Evolutionary conservation across 2,113 vertebrate species (phyloP).

Genomic region (Pangasianodon gigas): DNA sequence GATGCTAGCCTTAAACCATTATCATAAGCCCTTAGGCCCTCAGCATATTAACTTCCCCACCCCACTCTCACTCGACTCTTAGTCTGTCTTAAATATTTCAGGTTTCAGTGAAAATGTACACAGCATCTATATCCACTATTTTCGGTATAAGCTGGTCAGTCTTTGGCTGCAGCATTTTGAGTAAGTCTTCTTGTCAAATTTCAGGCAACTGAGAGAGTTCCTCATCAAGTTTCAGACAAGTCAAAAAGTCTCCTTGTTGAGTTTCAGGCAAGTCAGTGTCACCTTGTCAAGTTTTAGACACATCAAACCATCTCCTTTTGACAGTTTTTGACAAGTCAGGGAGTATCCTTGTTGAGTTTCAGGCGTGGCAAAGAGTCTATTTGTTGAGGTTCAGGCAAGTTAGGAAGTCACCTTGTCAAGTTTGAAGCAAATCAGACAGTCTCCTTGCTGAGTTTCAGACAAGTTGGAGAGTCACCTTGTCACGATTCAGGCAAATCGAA

Average conservation of each 20-base stretch:
- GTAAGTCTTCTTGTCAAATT: no score
- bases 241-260: background rate
- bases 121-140: no score
- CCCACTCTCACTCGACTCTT: background rate
- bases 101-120: background rate
- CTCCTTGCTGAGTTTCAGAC: background rate
- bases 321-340: no score
- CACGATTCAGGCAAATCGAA: background rate
- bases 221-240: background rate
- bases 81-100: conserved; percentile 10
- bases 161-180: background rate
- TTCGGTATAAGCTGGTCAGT: background rate
- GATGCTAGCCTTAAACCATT: conserved; percentile 12
- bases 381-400: background rate
- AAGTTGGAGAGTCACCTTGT: background rate
- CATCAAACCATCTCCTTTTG: no score
- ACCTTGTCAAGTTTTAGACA: background rate
- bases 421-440: background rate
- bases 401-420: background rate
- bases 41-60: background rate
- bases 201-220: background rate
- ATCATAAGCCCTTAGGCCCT: conserved; percentile 5
- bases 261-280: background rate
- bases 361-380: background rate
- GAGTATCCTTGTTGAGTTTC: background rate